Base-by-base conservation (phyloP, 2,888 invertebrate genomes). In the Cataglyphis albicans region DNA sequence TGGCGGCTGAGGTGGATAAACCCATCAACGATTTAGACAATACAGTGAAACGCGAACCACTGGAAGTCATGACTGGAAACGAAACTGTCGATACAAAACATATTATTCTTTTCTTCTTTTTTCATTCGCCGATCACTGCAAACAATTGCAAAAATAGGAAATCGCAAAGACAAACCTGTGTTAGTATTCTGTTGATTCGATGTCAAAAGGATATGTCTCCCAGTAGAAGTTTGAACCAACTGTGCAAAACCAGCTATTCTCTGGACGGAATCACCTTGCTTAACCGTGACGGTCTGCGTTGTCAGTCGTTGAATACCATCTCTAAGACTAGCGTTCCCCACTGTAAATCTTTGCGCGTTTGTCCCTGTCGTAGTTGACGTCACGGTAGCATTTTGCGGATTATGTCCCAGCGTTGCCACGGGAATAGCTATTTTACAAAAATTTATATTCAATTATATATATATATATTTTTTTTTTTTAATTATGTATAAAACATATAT, bases 161-260 rank as follows among this genome's bases (percentile, higher is more conserved):
- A 25, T 72, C 3, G n/a, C 1, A 15, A 15, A 55, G 21, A 90
- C 92, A 87, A 86, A 94, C 94, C 92, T 86, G 94, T 91, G 84
- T 94, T 94, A 83, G 94, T 92, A 82, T 91, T 94, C 88, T 94
- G 94, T 84, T 94, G 94, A 89, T 91, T 94, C 1, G 96, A 96
- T 4, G 97, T 96, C 72, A 97, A 93, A 84, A 97, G 95, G 89
- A 97, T 95, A 93, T 97, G 97, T 90, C 97, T 96, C 10, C 97
- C 97, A 74, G 96, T 95, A 35, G 96, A 95, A 7, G 97, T 97
- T 93, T 97, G 97, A 68, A 97, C 97, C 73, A 97, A 95, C 92
- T 97, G 97, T 63, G 97, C 96, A 89, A 96, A 94, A 89, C 93
- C 91, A 76, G 94, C 92, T 91, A 94, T 93, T 90, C 94, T 93